Percentiles rank a stretch among this genome's conserved stretches.
Evolutionary conservation across 2,113 vertebrate genomes (phyloP).

Genomic region (Uria aalge): DNA sequence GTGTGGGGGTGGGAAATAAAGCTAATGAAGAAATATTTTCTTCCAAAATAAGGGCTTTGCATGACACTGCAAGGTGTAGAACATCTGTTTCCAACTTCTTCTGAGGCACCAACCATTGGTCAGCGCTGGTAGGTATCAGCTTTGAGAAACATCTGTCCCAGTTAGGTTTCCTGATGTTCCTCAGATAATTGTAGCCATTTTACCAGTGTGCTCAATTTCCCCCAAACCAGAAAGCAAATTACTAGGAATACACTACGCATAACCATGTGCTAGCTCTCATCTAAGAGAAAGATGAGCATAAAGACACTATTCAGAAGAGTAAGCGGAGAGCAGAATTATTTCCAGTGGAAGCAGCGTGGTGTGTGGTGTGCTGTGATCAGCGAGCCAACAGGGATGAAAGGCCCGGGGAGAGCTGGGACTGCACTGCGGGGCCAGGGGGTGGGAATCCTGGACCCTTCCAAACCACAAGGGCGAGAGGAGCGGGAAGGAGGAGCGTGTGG

Average conservation of each 20-base stretch:
- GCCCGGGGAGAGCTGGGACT: neutral
- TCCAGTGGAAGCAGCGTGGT: neutral
- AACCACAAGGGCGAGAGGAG: neutral
- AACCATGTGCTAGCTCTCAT: neutral
- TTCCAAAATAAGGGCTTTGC: neutral
- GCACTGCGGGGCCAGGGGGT: neutral
- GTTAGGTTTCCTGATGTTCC: neutral
- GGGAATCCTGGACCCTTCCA: neutral
- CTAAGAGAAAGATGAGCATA: neutral
- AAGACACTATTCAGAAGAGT: neutral
- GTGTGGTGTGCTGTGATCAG: fast-evolving
- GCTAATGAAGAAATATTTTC: neutral
- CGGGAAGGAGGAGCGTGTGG: neutral
- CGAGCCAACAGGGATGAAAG: neutral
- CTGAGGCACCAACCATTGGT: neutral
- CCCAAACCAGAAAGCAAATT: neutral
- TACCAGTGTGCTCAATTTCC: neutral
- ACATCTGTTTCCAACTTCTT: neutral
- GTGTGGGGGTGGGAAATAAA: neutral
- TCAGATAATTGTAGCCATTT: neutral
- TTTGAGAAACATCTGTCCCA: neutral
- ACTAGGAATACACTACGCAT: neutral
- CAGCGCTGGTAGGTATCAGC: neutral
- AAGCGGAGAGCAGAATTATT: neutral
- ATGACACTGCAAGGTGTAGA: neutral